Base-by-base conservation (phyloP, 2,797 vertebrate genomes). In the Sebastes miniatus region DNA sequence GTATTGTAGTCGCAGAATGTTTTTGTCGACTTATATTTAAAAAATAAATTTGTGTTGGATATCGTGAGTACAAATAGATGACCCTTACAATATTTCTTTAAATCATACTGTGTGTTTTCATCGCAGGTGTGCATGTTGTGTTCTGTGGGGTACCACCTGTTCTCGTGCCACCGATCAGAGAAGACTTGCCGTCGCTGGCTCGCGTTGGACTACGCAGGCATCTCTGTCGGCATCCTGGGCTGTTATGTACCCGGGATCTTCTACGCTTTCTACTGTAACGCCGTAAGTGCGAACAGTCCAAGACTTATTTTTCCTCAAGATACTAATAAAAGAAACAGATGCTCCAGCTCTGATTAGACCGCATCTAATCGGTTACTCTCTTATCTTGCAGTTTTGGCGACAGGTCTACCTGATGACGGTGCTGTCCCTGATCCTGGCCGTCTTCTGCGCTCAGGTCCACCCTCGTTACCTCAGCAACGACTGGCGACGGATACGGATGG, bases 191-290 rank as follows among this genome's bases (percentile, higher is more conserved):
- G 97, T 5, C 97, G 98, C 83, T 99, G 98, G 98, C 96, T 99
- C 95, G 96, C 98, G 0, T 83, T 99, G 83, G 99, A 99, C 91
- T 99, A 99, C 1, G 98, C 98, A 0, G 99, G 99, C 54, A 99
- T 99, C 89, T 99, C 98, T 64, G 96, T 99, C 0, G 98, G 98
- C 16, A 99, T 99, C 93, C 94, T 99, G 82, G 99, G 99, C 89
- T 99, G 99, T 87, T 99, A 99, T 0, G 97, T 99, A 18, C 99
- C 99, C 0, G 99, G 98, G 43, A 97, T 99, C 65, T 99, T 99
- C 94, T 99, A 99, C 8, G 98, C 98, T 20, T 99, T 99, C 95
- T 99, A 99, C 87, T 99, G 99, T 91, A 97, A 97, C 61, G 96
- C 96, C 4, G 99, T 99, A 95, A 93, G 97, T 78, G 18, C 2